A percentile compares a stretch with the other conserved stretches of the same genome.
These are phyloP conservation scores for Sciurus carolinensis DNA, from an alignment of 2,797 vertebrate species.

Conservation along the genomic window DNA sequence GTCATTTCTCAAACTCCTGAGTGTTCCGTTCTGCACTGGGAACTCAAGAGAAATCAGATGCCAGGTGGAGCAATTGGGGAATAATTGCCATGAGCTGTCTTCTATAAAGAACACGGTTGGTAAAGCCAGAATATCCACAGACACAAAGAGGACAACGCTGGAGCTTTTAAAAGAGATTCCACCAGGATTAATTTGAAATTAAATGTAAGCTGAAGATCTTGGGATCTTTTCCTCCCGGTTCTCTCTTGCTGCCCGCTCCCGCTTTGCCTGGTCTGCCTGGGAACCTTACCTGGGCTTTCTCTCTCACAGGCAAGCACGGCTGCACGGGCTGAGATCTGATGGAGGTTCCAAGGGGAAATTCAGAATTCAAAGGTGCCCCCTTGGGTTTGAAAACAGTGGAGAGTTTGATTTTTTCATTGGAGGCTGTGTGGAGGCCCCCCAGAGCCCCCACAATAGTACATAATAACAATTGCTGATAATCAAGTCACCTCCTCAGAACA, in stretches of 20 bases:
- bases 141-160: slow-evolving; percentile 13
- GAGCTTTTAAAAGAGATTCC: slow-evolving; percentile 28
- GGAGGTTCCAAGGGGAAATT: slow-evolving; percentile 52
- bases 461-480: not conserved
- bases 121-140: slow-evolving; percentile 61
- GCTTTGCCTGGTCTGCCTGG: slow-evolving; percentile 53
- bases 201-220: slow-evolving; percentile 68
- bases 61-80: slow-evolving; percentile 42
- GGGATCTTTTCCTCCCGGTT: not conserved
- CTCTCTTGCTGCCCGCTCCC: not conserved
- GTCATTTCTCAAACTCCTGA: not conserved
- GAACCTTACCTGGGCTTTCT: slow-evolving; percentile 46
- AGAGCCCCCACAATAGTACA: not conserved
- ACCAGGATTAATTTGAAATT: slow-evolving; percentile 52
- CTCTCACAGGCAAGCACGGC: not conserved
- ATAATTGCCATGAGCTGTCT: not conserved
- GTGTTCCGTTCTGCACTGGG: not conserved
- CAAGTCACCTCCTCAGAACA: not conserved
- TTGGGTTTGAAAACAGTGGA: not conserved
- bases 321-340: slow-evolving; percentile 13
- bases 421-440: not conserved
- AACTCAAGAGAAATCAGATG: slow-evolving; percentile 25
- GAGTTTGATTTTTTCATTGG: not conserved
- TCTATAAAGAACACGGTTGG: slow-evolving; percentile 5
- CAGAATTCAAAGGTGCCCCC: not conserved